Conservation (phyloP, 2,113 vertebrate genomes). For the Neotoma lepida region DNA sequence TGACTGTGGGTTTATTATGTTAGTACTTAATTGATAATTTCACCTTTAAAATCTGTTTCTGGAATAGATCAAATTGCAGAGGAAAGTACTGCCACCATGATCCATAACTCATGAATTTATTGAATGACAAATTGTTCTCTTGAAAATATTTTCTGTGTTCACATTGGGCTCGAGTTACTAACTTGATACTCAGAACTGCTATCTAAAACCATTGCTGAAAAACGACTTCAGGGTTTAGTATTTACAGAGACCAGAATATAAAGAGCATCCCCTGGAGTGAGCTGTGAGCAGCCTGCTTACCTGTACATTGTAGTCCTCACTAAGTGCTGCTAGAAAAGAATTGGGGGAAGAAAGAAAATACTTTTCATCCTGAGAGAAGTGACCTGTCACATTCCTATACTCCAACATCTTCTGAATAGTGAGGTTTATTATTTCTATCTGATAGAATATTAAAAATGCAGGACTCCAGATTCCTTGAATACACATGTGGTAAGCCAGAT, state of each 20-base stretch:
- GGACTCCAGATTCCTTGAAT: background rate
- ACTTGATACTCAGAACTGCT: background rate
- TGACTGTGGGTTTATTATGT: background rate
- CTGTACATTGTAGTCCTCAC: background rate
- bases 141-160: background rate
- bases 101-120: background rate
- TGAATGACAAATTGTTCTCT: background rate
- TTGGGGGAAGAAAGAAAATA: background rate
- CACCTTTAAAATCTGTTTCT: constrained; percentile 41
- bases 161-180: background rate
- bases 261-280: background rate
- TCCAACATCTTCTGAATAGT: background rate
- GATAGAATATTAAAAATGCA: background rate
- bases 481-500: background rate
- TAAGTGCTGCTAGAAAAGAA: background rate
- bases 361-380: background rate
- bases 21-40: constrained; percentile 9
- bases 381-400: background rate
- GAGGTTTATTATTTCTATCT: constrained; percentile 6
- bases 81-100: background rate
- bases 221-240: background rate
- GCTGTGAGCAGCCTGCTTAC: background rate
- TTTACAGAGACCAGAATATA: background rate
- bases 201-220: background rate
- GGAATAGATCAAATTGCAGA: constrained; percentile 6